Evolutionary conservation across 35 echinoderm and acorn worm species (phyloP), one percentile per base, ranked within the genome.

Genomic region (Diadema setosum): DNA sequence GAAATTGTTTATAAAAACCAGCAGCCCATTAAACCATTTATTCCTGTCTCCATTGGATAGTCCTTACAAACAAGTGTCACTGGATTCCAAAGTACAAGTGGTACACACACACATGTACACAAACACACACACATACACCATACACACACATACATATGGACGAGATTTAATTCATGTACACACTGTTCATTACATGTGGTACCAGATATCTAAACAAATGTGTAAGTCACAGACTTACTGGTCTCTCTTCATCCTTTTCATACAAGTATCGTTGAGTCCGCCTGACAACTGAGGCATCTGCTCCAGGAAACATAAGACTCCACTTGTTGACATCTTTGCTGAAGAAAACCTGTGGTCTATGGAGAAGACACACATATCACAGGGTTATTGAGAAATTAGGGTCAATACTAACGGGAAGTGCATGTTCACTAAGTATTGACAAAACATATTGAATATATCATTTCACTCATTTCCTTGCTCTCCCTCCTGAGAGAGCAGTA

Each of bases 191-290:
- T 55, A 82, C 6, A 21, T 18, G 4, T 5, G 18, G 17, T 41
- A 17, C 1, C 4, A 18, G 6, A 52, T 8, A n/a, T 18, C 9
- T 31, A 5, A 2, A 29, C 17, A 83, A 83, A 30, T 42, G 9
- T 24, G 15, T 36, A 7, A 57, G 34, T 37, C 17, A 81, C 48
- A n/a, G n/a, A 45, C 91, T 93, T 81, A 97, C 95, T 39, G 95
- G 95, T 91, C 95, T 86, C 58, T 94, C 43, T 27, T 90, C 85
- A 58, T 93, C 61, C 18, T 87, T 94, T 84, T 94, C 95, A 91
- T 91, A 91, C 23, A 93, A 45, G 67, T 87, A 93, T 26, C 91
- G 65, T 59, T 97, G 95, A 25, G 95, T 87, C 44, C 95, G 85
- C 42, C 91, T 58, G 1, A 97, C 95, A 50, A 90, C 91, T 15